Evolutionary conservation across 2,888 invertebrate genomes (phyloP), one percentile per base, ranked within the genome.

Genomic region (Liopterus haemorrhoidalis): DNA sequence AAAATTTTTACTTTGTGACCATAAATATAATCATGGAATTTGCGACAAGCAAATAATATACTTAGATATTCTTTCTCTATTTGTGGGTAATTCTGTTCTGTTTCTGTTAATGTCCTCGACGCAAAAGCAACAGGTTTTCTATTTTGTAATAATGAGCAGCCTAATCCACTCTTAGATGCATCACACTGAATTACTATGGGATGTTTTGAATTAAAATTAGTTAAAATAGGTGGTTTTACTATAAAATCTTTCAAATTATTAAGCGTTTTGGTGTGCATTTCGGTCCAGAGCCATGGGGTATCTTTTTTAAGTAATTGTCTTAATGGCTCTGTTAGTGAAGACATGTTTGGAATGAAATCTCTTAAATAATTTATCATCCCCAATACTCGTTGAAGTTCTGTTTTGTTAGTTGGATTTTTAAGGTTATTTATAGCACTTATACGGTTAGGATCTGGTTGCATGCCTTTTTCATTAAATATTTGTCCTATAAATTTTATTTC

Each of bases 1-100:
- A 48, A 36, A 8, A 51, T 37, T 11, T 46, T 28, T 5, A 28
- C 28, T 22, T 28, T 33, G 9, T 41, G 27, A 2, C 52, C 54
- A 53, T 49, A 50, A 2, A 51, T 36, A 36, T 41, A 51, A 6
- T 48, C 35, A 31, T 51, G 49, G 45, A 44, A 54, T 24, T 49
- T 48, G n/a, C 40, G 31, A 5, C 44, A 15, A 0, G 48, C 20
- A 19, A 18, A 19, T 18, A 41, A 28, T 9, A 52, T 47, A 9
- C 44, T 49, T 12, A 54, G 41, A 1, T 54, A 18, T 24, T 54
- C 54, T 36, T 57, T 57, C 39, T 57, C 56, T 21, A 55, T 54
- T 18, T 50, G 53, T 25, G 52, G 50, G 49, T 41, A 51, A 36
- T 40, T 54, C 44, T 8, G 30, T 48, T 58, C 53, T 25, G 35